These are phyloP conservation scores for Melanotaenia maccullochi DNA, from an alignment of 2,797 vertebrate genomes.

Conservation along the genomic window DNA sequence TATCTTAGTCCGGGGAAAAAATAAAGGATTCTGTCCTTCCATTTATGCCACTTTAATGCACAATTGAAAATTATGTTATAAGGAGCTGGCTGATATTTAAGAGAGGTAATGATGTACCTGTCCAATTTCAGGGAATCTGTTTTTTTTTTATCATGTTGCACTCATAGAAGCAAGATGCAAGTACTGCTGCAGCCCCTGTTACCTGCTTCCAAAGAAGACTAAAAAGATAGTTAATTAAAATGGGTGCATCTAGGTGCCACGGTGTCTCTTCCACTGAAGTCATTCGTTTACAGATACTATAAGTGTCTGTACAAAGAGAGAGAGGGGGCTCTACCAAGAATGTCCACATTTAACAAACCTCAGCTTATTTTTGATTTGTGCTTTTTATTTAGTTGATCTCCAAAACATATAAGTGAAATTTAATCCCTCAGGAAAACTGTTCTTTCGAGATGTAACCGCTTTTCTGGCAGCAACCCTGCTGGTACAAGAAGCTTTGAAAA, in stretches of 20 bases:
- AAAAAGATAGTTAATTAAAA: conserved; percentile 63
- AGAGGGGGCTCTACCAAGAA: conserved; percentile 19
- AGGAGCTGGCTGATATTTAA: conserved; percentile 38
- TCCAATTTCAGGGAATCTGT: conserved; percentile 29
- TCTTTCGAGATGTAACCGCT: conserved; percentile 17
- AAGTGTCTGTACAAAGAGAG: background rate
- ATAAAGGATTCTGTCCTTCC: conserved; percentile 51
- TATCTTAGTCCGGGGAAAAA: conserved; percentile 48
- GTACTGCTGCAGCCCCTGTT: conserved; percentile 23
- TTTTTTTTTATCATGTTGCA: conserved; percentile 30
- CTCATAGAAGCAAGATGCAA: conserved; percentile 12
- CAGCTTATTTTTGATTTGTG: conserved; percentile 60
- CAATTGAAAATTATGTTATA: conserved; percentile 49
- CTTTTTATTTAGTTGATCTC: conserved; percentile 62
- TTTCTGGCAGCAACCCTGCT: conserved; percentile 51
- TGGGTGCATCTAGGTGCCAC: conserved; percentile 30
- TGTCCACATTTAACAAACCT: conserved; percentile 43
- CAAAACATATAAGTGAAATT: conserved; percentile 49
- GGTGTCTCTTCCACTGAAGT: conserved; percentile 18
- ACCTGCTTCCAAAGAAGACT: conserved; percentile 36
- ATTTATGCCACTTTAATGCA: conserved; percentile 62
- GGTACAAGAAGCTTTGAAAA: conserved; percentile 38
- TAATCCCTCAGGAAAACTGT: conserved; percentile 59
- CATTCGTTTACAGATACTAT: conserved; percentile 16
- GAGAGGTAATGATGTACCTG: conserved; percentile 18